Conservation (phyloP, 2,888 invertebrate species). For the Philhelius pedissequus region DNA sequence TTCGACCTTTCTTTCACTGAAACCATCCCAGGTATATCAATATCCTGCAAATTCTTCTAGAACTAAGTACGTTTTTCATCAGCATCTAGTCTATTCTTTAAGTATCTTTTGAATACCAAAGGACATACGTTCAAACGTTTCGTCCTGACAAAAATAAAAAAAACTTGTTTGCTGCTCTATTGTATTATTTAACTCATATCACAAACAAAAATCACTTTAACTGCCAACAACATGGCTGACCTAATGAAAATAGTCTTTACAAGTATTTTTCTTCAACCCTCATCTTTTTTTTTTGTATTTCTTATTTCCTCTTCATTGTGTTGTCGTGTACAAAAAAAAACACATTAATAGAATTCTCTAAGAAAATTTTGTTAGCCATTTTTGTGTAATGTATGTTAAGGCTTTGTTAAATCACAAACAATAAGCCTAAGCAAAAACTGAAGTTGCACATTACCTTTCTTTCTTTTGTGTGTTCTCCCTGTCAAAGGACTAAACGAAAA, state of each 20-base stretch:
- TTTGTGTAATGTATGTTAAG: constrained; percentile 43
- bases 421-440: not conserved
- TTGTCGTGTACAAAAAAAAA: constrained; percentile 6
- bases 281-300: not conserved
- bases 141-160: not conserved
- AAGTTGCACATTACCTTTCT: not conserved
- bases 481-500: constrained; percentile 16
- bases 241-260: not conserved
- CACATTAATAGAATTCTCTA: not conserved
- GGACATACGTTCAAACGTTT: no score
- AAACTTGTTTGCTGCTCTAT: not conserved
- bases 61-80: no score
- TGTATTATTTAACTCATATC: not conserved
- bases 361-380: constrained; percentile 42
- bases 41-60: no score
- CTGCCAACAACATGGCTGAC: not conserved
- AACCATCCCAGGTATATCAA: no score
- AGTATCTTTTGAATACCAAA: no score
- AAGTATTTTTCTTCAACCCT: not conserved
- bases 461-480: not conserved
- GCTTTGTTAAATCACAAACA: not conserved
- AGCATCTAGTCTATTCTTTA: no score
- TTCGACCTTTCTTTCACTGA: no score
- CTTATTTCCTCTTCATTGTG: not conserved
- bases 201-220: not conserved